Base-by-base conservation (phyloP, 2,797 vertebrate genomes). In the Mycteria americana region DNA sequence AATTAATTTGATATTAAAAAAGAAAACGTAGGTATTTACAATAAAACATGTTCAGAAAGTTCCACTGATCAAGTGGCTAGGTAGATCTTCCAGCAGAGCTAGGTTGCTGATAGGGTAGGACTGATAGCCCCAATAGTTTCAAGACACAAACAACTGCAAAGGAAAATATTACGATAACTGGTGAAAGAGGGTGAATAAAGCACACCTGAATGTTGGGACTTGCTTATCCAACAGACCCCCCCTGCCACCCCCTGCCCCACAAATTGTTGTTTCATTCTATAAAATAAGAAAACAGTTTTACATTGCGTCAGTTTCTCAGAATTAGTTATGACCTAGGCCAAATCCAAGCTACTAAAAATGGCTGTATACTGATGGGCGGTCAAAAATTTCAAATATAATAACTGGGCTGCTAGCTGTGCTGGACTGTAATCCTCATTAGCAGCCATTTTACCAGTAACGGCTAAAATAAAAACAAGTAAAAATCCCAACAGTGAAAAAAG, bases 61-160 rank as follows among this genome's bases (percentile, higher is more conserved):
- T 91, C 97, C 98, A 98, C 94, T 86, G 57, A 92, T 95, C 75
- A 92, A 54, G 81, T 92, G 60, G 51, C 24, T 83, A 78, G 27
- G 16, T 11, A 43, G 27, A 50, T 11, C 30, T 85, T 65, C 18
- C 31, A 51, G 41, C 7, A 11, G n/a, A 63, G 43, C 0, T 0
- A 76, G 18, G 21, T 12, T 69, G 35, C 18, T 69, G 31, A 15
- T 37, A 82, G 14, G 22, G 24, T 60, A 85, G 35, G 31, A 74
- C 27, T 51, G 56, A 60, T n/a, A 82, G 24, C 10, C 41, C 22
- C 11, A 33, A 23, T 22, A 74, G 31, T n/a, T 76, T 79, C 57
- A 86, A 84, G 25, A 69, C 17, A 69, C 17, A 72, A 85, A 63
- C 8, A 78, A 23, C 28, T 33, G 79, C 39, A 86, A 68, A 68